phyloP scores from a whole-genome alignment of 2,797 vertebrate genomes.

The Coranthus polyacanthus region DNA sequence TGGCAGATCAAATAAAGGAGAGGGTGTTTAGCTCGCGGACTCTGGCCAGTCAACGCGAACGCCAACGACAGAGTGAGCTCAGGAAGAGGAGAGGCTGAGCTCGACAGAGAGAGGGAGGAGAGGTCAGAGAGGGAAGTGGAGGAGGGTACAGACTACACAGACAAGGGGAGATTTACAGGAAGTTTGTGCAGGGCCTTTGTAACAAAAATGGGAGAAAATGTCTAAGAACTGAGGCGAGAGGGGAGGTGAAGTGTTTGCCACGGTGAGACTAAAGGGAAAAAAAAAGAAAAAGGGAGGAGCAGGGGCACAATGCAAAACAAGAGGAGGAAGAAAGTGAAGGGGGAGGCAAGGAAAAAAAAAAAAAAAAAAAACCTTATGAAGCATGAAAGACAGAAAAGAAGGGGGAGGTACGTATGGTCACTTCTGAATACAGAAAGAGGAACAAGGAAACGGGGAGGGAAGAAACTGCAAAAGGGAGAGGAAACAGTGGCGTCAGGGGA shows the following conservation, averaged over 20 bases:
- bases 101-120: conserved; percentile 63
- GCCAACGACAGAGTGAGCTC: conserved; percentile 78
- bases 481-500: neutral
- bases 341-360: conserved; percentile 20
- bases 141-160: conserved; percentile 62
- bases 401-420: conserved; percentile 42
- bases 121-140: conserved; percentile 71
- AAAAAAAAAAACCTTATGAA: conserved; percentile 10
- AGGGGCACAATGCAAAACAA: conserved; percentile 40
- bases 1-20: conserved; percentile 57
- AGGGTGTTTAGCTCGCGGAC: conserved; percentile 88
- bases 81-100: conserved; percentile 62
- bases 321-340: conserved; percentile 20
- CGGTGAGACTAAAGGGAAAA: conserved; percentile 20
- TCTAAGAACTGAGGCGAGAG: neutral
- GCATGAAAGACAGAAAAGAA: conserved; percentile 53
- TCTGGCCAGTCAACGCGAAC: conserved; percentile 94
- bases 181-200: conserved; percentile 40
- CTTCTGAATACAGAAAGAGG: conserved; percentile 63
- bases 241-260: conserved; percentile 2
- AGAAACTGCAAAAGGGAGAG: conserved; percentile 11
- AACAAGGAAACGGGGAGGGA: conserved; percentile 45
- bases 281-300: conserved; percentile 46
- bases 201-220: conserved; percentile 2
- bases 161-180: conserved; percentile 42